Evolutionary conservation across 2,113 vertebrate genomes (phyloP).

Genomic region (Hydropotes inermis): DNA sequence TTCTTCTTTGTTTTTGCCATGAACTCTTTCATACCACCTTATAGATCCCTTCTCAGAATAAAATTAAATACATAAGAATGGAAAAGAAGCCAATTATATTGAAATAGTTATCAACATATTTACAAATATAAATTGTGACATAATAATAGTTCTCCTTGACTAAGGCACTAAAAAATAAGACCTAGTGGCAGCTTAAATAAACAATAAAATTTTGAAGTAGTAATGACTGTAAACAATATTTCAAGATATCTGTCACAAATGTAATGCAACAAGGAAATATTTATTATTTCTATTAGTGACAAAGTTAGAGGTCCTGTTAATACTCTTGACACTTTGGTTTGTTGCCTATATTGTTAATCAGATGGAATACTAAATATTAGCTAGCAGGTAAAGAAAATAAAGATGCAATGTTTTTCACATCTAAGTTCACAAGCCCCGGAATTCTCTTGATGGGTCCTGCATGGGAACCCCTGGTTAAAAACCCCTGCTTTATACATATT

Average conservation of each 20-base stretch:
- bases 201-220: background rate
- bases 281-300: background rate
- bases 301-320: background rate
- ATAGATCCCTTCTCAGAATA: background rate
- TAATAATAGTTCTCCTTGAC: background rate
- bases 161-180: constrained; percentile 16
- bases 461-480: background rate
- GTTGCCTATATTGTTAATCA: background rate
- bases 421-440: background rate
- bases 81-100: background rate
- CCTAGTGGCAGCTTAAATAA: background rate
- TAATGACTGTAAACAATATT: background rate
- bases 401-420: background rate
- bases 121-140: background rate
- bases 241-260: background rate
- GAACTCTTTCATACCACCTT: background rate
- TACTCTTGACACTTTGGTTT: background rate
- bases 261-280: background rate
- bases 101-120: background rate
- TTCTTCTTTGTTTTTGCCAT: background rate
- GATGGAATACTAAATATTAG: background rate
- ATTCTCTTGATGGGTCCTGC: background rate
- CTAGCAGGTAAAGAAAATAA: background rate
- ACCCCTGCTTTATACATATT: background rate
- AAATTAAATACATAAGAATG: background rate